Base-by-base conservation (phyloP, 1,140 invertebrate genomes). In the Trichomalopsis sarcophagae region DNA sequence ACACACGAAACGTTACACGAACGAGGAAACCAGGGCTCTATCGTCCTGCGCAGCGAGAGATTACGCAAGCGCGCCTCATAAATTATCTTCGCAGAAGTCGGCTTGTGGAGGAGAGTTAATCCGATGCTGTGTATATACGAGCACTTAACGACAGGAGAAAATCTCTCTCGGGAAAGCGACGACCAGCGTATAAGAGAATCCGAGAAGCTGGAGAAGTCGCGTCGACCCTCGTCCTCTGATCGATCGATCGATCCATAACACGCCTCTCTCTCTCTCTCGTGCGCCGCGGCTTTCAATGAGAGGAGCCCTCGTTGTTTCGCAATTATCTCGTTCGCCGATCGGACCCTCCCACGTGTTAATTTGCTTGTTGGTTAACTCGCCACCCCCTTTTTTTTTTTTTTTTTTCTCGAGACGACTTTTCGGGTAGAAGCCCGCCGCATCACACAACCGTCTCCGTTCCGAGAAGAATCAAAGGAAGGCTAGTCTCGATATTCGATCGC, bases 281-380 rank as follows among this genome's bases (percentile, higher is more conserved):
- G 1, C 27, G 27, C 71, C 74, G 68, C 73, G 85, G 81, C 66
- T 76, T 84, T 74, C 62, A 62, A 62, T 62, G 55, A 62, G 55
- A 75, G n/a, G 69, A 2, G 40, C 76, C 81, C 75, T 86, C 69
- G 36, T 82, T 78, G 86, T 85, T 86, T 89, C 90, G 88, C 90
- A 91, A 91, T 91, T 91, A 93, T 93, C 92, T 90, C 86, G 89
- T 88, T 92, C 89, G 87, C 87, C 88, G 90, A 91, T 91, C 91
- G 87, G 88, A 89, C 89, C 90, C 90, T 91, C 91, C 90, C 90
- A 91, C 91, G 92, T 93, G 92, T 93, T 93, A 93, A 93, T 93
- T 93, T 93, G 92, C 92, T 93, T 93, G 91, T 93, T 93, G 92
- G 92, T 93, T 92, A 91, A 91, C 89, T 89, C 90, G 87, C 85